Conservation (phyloP, 1,140 invertebrate genomes). For the Mizuhopecten yessoensis region DNA sequence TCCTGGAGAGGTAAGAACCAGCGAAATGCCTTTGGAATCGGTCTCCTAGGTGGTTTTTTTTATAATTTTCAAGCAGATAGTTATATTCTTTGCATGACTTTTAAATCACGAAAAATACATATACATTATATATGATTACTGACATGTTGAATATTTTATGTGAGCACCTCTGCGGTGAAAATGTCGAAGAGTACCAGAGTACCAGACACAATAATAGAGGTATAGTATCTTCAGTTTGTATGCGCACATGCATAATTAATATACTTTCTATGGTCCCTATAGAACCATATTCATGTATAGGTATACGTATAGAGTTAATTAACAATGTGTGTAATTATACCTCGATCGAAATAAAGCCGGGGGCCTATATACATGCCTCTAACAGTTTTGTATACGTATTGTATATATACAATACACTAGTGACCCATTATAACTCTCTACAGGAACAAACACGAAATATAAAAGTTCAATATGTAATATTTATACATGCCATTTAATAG, state of each 20-base stretch:
- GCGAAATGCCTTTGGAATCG: too few relatives aligned
- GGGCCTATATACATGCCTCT: not conserved
- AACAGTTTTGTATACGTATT: not conserved
- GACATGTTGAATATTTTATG: too few relatives aligned
- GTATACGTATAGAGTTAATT: not conserved
- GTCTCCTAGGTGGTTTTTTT: too few relatives aligned
- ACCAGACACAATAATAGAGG: too few relatives aligned
- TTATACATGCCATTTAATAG: not conserved
- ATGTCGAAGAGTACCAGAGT: too few relatives aligned
- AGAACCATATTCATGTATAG: not conserved
- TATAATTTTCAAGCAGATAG: too few relatives aligned
- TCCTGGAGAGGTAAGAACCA: too few relatives aligned
- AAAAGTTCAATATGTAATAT: not conserved
- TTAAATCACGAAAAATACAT: too few relatives aligned
- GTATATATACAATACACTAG: not conserved
- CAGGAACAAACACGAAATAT: not conserved
- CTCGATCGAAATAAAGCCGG: not conserved
- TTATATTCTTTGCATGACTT: too few relatives aligned
- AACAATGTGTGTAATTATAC: not conserved
- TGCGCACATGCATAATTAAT: not conserved
- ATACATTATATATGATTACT: too few relatives aligned
- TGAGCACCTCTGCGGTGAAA: too few relatives aligned
- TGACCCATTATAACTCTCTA: not conserved
- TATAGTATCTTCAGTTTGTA: not conserved
- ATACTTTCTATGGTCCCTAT: not conserved